A percentile compares a stretch with the other conserved stretches of the same genome.
These are phyloP conservation scores for Neolamprologus cancellatus DNA, from an alignment of 2,113 vertebrate species.

Conservation along the genomic window DNA sequence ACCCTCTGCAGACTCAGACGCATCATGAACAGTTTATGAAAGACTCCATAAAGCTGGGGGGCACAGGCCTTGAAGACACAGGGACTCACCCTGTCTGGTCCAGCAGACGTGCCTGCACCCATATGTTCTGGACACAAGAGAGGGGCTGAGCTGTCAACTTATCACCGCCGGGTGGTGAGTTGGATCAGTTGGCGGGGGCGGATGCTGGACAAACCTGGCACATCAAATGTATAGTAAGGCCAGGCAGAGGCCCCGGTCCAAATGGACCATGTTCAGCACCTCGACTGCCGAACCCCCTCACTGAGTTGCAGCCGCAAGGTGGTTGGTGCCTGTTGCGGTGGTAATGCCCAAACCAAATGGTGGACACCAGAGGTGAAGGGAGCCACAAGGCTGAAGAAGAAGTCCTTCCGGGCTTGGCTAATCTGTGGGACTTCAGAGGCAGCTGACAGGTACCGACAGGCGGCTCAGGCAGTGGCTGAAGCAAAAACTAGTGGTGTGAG, in stretches of 20 bases:
- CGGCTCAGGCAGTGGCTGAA: background rate
- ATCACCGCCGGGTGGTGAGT: background rate
- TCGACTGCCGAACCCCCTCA: background rate
- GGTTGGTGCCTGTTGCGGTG: background rate
- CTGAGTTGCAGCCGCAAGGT: background rate
- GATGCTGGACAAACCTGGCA: background rate
- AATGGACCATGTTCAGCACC: background rate
- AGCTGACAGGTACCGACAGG: accelerated
- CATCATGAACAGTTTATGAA: background rate
- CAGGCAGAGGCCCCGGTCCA: background rate
- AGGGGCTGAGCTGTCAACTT: background rate
- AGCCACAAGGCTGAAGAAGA: background rate
- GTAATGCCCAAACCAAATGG: background rate
- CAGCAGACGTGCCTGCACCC: background rate
- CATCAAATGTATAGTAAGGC: background rate
- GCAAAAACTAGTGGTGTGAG: background rate
- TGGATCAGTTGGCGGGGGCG: background rate
- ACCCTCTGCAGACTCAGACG: background rate
- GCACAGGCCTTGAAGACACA: background rate
- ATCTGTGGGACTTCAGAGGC: background rate
- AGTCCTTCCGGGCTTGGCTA: background rate
- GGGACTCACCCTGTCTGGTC: background rate
- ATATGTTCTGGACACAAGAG: background rate
- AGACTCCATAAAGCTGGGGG: background rate
- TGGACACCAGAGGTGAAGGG: background rate